Conservation (phyloP, 2,888 invertebrate genomes). For the Thecocarcelia acutangulata region DNA sequence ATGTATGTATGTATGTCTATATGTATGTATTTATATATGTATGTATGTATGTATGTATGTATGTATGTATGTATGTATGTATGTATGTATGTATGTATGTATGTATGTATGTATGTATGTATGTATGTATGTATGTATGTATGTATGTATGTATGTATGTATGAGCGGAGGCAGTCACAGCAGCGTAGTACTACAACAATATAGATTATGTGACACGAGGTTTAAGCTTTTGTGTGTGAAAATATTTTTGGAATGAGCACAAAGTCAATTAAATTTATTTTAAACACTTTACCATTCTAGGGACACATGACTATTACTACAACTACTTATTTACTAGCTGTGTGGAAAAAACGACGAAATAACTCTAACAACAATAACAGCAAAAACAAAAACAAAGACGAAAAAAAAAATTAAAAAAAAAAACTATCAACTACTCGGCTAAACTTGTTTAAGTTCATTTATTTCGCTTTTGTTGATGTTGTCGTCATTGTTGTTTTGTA, state of each 20-base stretch:
- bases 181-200: slow-evolving; percentile 25
- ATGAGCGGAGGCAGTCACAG: slow-evolving; percentile 50
- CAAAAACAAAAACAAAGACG: slow-evolving; percentile 8
- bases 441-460: slow-evolving; percentile 68
- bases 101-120: background rate
- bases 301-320: slow-evolving; percentile 66
- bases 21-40: background rate
- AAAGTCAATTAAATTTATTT: slow-evolving; percentile 70
- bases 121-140: background rate
- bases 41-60: background rate
- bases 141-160: background rate
- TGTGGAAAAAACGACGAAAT: slow-evolving; percentile 21
- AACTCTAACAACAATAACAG: slow-evolving; percentile 29
- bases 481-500: slow-evolving; percentile 20
- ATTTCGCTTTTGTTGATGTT: slow-evolving; percentile 45
- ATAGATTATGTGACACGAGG: slow-evolving; percentile 69
- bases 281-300: slow-evolving; percentile 70
- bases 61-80: background rate
- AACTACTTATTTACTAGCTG: slow-evolving; percentile 49
- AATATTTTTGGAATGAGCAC: slow-evolving; percentile 74
- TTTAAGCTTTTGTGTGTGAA: slow-evolving; percentile 79
- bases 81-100: background rate
- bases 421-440: slow-evolving; percentile 57
- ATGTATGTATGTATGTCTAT: background rate
- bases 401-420: slow-evolving; percentile 1